A percentile compares a stretch with the other conserved stretches of the same genome.
phyloP scores from a whole-genome alignment of 1,140 invertebrate species.

The Liolophura sinensis region DNA sequence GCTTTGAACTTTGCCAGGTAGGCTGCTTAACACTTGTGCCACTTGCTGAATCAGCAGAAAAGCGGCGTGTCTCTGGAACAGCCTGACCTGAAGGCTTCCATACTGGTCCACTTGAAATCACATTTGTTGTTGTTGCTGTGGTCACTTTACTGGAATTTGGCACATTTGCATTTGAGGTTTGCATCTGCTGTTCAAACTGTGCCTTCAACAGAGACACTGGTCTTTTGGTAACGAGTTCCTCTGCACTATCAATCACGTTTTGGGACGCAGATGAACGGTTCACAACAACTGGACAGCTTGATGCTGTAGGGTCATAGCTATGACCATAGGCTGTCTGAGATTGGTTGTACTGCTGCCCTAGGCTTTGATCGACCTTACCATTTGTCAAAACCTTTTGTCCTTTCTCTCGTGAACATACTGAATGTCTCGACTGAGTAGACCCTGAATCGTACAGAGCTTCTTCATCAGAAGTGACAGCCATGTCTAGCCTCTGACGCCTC shows the following conservation, averaged over 20 bases:
- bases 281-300: conserved; percentile 8
- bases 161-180: too few relatives aligned
- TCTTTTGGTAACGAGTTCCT: too few relatives aligned
- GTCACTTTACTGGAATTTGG: too few relatives aligned
- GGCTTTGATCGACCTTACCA: too few relatives aligned
- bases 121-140: too few relatives aligned
- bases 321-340: background rate
- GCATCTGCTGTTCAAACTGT: too few relatives aligned
- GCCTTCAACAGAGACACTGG: too few relatives aligned
- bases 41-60: conserved; percentile 12
- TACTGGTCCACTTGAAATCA: too few relatives aligned
- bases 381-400: background rate
- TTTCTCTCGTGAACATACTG: conserved; percentile 1
- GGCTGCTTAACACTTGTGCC: conserved; percentile 7
- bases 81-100: too few relatives aligned
- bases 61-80: too few relatives aligned
- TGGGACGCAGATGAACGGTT: conserved; percentile 11
- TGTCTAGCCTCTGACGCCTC: conserved; percentile 43
- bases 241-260: too few relatives aligned
- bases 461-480: conserved; percentile 47
- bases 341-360: too few relatives aligned
- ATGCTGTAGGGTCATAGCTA: background rate
- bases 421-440: background rate
- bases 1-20: conserved; percentile 11
- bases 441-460: conserved; percentile 41